Evolutionary conservation across 30 jellyfish, hydroid and myxozoan genomes (phyloP).

Genomic region (Sanderia malayensis): DNA sequence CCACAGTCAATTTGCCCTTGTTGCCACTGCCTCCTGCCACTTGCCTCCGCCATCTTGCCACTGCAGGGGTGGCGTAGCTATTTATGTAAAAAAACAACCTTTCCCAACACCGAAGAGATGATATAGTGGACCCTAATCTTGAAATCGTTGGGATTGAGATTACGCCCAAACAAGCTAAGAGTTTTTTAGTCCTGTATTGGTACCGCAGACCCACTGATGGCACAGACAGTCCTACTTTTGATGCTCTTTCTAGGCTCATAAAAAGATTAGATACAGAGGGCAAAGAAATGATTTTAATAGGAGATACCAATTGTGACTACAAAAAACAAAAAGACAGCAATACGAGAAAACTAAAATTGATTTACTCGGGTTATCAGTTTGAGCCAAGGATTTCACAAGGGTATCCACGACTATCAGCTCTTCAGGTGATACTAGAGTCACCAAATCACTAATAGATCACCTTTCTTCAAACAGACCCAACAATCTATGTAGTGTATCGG

Average conservation of each 20-base stretch:
- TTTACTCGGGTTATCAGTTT: not conserved
- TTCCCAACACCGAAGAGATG: slow-evolving; percentile 7
- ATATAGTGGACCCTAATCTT: slow-evolving; percentile 11
- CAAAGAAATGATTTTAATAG: slow-evolving; percentile 21
- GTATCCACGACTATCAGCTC: not conserved
- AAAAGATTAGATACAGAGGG: slow-evolving; percentile 31
- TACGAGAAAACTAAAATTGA: not conserved
- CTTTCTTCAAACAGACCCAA: not conserved
- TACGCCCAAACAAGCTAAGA: slow-evolving; percentile 31
- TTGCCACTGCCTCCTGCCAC: too few species aligned
- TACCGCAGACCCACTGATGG: slow-evolving; percentile 26
- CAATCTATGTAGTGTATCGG: not conserved
- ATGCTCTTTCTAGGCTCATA: slow-evolving; percentile 21
- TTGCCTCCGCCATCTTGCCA: too few species aligned
- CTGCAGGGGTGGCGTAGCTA: slow-evolving; percentile 40
- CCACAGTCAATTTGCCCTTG: too few species aligned
- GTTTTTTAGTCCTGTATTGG: slow-evolving; percentile 9
- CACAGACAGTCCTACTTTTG: slow-evolving; percentile 2
- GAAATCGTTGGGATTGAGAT: slow-evolving; percentile 15
- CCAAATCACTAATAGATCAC: not conserved
- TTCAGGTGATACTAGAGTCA: not conserved
- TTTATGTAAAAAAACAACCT: slow-evolving; percentile 1
- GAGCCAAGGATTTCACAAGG: not conserved
- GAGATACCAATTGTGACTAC: slow-evolving; percentile 31
- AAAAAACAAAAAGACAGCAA: too few species aligned